Base-by-base conservation (phyloP, 1,140 invertebrate species). In the Drosophila lacertosa region DNA sequence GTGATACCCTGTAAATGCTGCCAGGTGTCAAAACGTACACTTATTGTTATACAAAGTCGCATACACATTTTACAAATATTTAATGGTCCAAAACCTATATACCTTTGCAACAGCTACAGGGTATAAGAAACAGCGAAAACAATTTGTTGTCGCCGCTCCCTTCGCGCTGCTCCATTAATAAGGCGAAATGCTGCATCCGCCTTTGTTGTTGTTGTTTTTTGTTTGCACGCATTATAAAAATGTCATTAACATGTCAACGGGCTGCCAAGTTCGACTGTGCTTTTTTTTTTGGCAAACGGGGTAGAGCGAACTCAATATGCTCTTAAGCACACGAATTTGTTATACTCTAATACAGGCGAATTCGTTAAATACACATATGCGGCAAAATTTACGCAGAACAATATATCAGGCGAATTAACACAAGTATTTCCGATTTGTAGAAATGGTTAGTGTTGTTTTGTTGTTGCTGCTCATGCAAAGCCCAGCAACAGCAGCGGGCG, bases 221-320 rank as follows among this genome's bases (percentile, higher is more conserved):
- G 39, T 44, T 77, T 59, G 65, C 68, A 89, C 77, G 74, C 55
- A 70, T 88, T 82, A 82, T 74, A 77, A 82, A 89, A 88, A 75
- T 88, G 82, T 86, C 82, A 88, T 88, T 88, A 86, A 88, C 81
- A 86, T 86, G 81, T 86, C 81, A 86, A 74, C 81, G 73, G 58
- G 73, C 74, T 70, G 81, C 80, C 62, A 84, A 83, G 81, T 80
- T 83, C 65, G 65, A 32, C 65, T 53, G 44, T 67, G 42, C 35
- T 57, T 48, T 59, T 32, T 6, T 29, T n/a, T 54, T 7, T 4
- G 35, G 20, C 16, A 13, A 18, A 29, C 10, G 22, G 42, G 55
- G 51, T 20, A 54, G 48, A 32, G 55, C 37, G 45, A 72, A 33
- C 48, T 63, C n/a, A 32, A 63, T 63, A 63, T 39, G 26, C 58